Conservation (phyloP, 2,888 invertebrate genomes). For the Metellina segmentata region DNA sequence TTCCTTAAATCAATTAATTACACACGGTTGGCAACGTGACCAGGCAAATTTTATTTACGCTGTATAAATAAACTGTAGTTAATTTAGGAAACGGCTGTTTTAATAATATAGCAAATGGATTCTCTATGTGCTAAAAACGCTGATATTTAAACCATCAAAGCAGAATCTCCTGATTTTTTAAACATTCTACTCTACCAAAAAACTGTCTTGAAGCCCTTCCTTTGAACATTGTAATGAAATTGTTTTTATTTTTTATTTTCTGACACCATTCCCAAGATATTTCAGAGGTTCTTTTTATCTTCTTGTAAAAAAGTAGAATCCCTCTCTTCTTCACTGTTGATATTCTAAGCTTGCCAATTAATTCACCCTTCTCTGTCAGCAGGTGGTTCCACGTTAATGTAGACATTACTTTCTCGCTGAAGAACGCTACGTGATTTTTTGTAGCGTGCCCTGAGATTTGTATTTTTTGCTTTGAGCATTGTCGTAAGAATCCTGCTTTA, state of each 20-base stretch:
- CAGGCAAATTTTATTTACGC: too few species aligned
- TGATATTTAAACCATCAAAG: constrained; percentile 26
- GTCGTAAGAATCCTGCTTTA: too few species aligned
- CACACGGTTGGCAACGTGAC: constrained; percentile 26
- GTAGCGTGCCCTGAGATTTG: too few species aligned
- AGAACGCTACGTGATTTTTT: too few species aligned
- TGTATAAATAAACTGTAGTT: too few species aligned
- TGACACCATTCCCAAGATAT: constrained; percentile 29
- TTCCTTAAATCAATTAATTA: constrained; percentile 46
- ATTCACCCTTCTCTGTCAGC: constrained; percentile 24
- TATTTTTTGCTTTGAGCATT: too few species aligned
- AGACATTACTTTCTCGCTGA: too few species aligned
- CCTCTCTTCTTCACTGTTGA: constrained; percentile 22
- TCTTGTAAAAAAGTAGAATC: constrained; percentile 15
- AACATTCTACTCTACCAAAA: neutral
- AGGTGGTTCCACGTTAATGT: constrained; percentile 13
- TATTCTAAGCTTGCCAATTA: constrained; percentile 46
- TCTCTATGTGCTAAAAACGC: constrained; percentile 9
- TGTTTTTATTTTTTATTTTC: constrained; percentile 43
- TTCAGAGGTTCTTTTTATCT: constrained; percentile 10
- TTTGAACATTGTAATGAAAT: constrained; percentile 43
- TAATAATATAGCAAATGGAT: constrained; percentile 29
- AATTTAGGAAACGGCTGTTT: constrained; percentile 34
- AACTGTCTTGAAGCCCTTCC: neutral
- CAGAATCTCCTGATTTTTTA: neutral